Base-by-base conservation (phyloP, 2,113 vertebrate species). In the Cromileptes altivelis region DNA sequence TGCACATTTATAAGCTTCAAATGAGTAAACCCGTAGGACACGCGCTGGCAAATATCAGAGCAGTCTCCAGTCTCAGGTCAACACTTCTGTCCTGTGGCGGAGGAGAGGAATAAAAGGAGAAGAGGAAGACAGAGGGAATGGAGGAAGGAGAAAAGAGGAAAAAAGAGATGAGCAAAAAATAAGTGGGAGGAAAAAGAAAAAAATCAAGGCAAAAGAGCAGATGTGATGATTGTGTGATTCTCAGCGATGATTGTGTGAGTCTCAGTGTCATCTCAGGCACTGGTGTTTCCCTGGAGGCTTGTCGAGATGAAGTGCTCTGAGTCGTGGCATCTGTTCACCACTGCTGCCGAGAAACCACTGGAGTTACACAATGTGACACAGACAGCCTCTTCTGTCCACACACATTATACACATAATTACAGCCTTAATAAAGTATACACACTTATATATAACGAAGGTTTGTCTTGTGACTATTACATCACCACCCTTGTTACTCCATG, bases 1-100 rank as follows among this genome's bases (percentile, higher is more conserved):
- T 13, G 33, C 68, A 75, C 85, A 82, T 88, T 88, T 81, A 75
- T 85, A 81, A 81, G 74, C 75, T 81, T 88, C 77, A 86, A 77
- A 91, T 86, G 62, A 88, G 78, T 30, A 68, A 79, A 80, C 71
- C 82, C 53, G 14, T 67, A 69, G 80, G 80, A 74, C 27, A 50
- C 4, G n/a, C 6, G 13, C 21, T 30, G 64, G 73, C n/a, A 72
- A 88, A 81, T 78, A 81, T 89, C 86, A 91, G 73, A 81, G 70
- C 55, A 30, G 76, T 50, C 62, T 18, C 0, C 72, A 67, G 65
- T 80, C 69, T 70, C 69, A 27, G 75, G 81, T 80, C 86, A 76
- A 55, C 68, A 62, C 37, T 17, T 1, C 12, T 68, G 71, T 84
- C 81, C 74, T 80, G 71, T 76, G 67, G 80, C 14, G 10, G 30